Percentiles rank a stretch among this genome's conserved stretches.
These are phyloP conservation scores for Macropus fuliginosus DNA, from an alignment of 2,797 vertebrate genomes.

Conservation along the genomic window DNA sequence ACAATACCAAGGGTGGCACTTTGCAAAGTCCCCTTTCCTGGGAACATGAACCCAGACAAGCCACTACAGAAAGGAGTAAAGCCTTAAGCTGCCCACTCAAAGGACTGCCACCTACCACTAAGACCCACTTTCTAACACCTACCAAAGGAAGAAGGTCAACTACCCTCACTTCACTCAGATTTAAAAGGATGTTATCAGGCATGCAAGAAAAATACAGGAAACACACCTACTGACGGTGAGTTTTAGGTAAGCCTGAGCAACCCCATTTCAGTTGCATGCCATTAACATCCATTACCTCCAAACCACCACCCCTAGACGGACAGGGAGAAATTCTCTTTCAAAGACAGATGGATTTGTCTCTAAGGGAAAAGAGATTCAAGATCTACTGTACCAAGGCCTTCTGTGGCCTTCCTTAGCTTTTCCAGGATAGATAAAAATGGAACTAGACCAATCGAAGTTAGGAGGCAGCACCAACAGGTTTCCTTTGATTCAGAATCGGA, in stretches of 20 bases:
- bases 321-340: conserved; percentile 2
- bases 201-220: conserved; percentile 10
- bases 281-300: conserved; percentile 50
- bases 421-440: conserved; percentile 25
- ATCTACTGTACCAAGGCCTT: background rate
- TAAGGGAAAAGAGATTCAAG: conserved; percentile 2
- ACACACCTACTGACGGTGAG: background rate
- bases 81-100: background rate
- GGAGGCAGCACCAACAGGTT: conserved; percentile 73
- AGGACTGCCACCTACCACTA: conserved; percentile 6
- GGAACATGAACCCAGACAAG: conserved; percentile 49
- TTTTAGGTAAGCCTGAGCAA: background rate
- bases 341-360: background rate
- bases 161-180: background rate
- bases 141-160: conserved; percentile 3
- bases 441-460: conserved; percentile 51
- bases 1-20: conserved; percentile 68
- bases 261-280: conserved; percentile 41
- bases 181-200: background rate
- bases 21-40: conserved; percentile 46
- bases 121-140: conserved; percentile 22
- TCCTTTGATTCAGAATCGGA: conserved; percentile 20
- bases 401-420: background rate
- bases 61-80: background rate
- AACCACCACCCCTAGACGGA: conserved; percentile 25